Evolutionary conservation across 2,113 vertebrate species (phyloP), one percentile per base, ranked within the genome.

Genomic region (Athene cunicularia): DNA sequence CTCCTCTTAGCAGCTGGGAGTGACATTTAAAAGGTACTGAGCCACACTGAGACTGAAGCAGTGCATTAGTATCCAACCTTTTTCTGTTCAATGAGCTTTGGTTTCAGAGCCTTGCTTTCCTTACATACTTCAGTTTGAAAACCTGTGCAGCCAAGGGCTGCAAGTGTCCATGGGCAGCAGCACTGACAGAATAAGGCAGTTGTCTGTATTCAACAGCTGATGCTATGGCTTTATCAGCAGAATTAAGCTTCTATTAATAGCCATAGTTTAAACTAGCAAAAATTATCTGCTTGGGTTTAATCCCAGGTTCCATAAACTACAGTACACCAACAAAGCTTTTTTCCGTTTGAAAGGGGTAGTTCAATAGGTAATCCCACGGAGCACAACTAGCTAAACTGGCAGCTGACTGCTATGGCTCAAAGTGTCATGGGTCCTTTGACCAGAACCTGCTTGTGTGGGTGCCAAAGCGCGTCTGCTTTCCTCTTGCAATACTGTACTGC

Each of bases 331-430:
- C 4, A 14, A 50, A 58, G 33, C 28, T 24, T 30, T 71, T 66
- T 1, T 37, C 22, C 58, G 15, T 5, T 32, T 7, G 3, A 58
- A 77, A 47, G 17, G 13, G 14, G 8, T 7, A 19, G 39, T 28
- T 74, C 41, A 30, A 0, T 2, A 8, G 23, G 2, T 71, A 9
- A 0, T 84, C 33, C 15, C 39, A 30, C 43, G 0, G 5, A 62
- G 12, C 10, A 23, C 19, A 58, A 1, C 26, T 33, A 22, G 27
- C n/a, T 53, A 6, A 74, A 50, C 3, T 13, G 28, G 21, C 27
- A 52, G 20, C 28, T 81, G 39, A 10, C 50, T 53, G 52, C 45
- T 33, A 3, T 4, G 33, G n/a, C 19, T 81, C 41, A 7, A n/a
- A n/a, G 4, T 56, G 39, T 43, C 2, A 1, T 30, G 11, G 15